Percentiles rank a stretch among this genome's conserved stretches.
These are phyloP conservation scores for Agonum fuliginosum DNA, from an alignment of 2,888 invertebrate genomes.

Conservation along the genomic window DNA sequence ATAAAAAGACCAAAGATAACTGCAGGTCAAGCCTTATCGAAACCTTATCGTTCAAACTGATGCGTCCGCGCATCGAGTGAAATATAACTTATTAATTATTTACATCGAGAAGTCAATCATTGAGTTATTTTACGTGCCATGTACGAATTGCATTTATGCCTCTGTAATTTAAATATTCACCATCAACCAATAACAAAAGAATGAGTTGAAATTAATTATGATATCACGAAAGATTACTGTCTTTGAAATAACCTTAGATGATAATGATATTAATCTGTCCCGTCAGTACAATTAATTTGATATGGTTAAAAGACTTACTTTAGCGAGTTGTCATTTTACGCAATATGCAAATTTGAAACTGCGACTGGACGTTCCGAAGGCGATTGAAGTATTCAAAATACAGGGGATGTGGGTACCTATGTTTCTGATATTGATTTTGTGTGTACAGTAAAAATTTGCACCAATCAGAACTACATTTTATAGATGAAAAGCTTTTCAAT, in stretches of 20 bases:
- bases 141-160: background rate
- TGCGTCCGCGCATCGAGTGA: constrained; percentile 39
- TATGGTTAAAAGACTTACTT: constrained; percentile 28
- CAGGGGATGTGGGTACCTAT: constrained; percentile 26
- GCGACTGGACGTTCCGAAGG: background rate
- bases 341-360: background rate
- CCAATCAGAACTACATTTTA: constrained; percentile 34
- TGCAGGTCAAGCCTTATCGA: constrained; percentile 46
- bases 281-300: constrained; percentile 36
- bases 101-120: constrained; percentile 16
- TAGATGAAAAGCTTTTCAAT: constrained; percentile 1
- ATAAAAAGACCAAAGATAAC: constrained; percentile 49
- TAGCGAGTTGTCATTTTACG: constrained; percentile 6
- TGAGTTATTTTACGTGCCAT: background rate
- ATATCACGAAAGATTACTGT: constrained; percentile 40
- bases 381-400: constrained; percentile 3
- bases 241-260: constrained; percentile 40
- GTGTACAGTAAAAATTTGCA: constrained; percentile 24
- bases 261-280: constrained; percentile 40
- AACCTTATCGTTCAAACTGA: constrained; percentile 41
- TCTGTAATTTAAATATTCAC: constrained; percentile 18
- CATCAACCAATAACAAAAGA: constrained; percentile 30
- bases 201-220: constrained; percentile 25
- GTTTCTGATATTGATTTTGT: constrained; percentile 34
- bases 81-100: constrained; percentile 36